Percentiles rank a stretch among this genome's conserved stretches.
Conservation (phyloP, 2,797 vertebrate species). For the Rhinoraja longicauda region DNA sequence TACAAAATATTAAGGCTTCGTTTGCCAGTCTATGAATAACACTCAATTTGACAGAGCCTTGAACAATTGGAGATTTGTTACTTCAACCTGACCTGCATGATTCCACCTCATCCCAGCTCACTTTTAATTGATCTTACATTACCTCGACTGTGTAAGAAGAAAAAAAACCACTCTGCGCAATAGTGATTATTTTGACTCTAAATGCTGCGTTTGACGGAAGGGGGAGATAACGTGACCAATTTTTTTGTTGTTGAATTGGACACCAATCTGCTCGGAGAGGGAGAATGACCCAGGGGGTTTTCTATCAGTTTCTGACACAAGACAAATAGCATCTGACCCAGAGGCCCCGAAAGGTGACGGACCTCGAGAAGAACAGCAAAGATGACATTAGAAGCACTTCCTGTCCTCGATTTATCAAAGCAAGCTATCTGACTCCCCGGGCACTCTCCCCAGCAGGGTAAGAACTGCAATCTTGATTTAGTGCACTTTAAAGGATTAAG, state of each 20-base stretch:
- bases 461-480: constrained; percentile 36
- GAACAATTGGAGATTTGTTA: neutral
- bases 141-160: neutral
- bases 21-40: neutral
- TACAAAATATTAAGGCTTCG: neutral
- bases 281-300: constrained; percentile 47
- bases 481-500: constrained; percentile 37
- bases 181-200: neutral
- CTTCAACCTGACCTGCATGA: neutral
- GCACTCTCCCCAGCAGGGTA: constrained; percentile 22
- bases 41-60: too few relatives aligned
- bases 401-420: constrained; percentile 32
- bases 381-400: constrained; percentile 34
- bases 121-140: neutral
- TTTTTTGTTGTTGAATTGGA: constrained; percentile 42
- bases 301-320: constrained; percentile 43
- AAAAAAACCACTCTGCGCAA: neutral
- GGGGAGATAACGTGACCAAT: neutral
- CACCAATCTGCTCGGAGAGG: constrained; percentile 41
- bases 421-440: constrained; percentile 24
- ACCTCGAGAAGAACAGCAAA: constrained; percentile 42
- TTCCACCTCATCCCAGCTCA: neutral
- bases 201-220: neutral
- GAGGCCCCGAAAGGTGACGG: constrained; percentile 48
- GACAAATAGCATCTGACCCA: constrained; percentile 50